Percentiles rank a stretch among this genome's conserved stretches.
These are phyloP conservation scores for Ophiodon elongatus DNA, from an alignment of 2,113 vertebrate genomes.

Conservation along the genomic window DNA sequence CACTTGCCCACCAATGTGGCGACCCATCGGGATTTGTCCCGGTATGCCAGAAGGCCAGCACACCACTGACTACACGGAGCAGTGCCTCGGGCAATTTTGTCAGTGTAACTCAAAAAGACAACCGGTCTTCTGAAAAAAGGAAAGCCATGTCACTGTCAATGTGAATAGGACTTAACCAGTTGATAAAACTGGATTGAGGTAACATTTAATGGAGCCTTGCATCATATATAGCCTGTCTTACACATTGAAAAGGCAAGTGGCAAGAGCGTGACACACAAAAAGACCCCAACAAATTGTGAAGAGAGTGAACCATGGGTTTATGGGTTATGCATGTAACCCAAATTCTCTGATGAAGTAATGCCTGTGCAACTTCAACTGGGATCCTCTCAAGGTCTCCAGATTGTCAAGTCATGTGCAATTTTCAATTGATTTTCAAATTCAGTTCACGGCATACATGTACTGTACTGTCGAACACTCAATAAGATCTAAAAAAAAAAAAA, in stretches of 20 bases:
- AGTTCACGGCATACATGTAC: background rate
- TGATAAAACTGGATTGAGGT: slow-evolving; percentile 32
- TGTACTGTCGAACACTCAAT: background rate
- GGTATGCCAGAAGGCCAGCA: background rate
- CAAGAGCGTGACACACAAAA: slow-evolving; percentile 13
- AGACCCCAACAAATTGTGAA: slow-evolving; percentile 26
- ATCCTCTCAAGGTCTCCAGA: background rate
- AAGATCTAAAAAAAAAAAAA: background rate
- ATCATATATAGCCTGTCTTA: slow-evolving; percentile 25
- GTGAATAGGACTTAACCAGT: slow-evolving; percentile 45
- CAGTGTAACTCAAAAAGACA: slow-evolving; percentile 65
- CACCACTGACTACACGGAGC: slow-evolving; percentile 20
- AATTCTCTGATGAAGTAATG: slow-evolving; percentile 26
- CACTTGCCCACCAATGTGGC: background rate
- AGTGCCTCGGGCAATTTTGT: slow-evolving; percentile 48
- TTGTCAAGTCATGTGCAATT: background rate
- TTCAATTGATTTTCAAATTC: background rate
- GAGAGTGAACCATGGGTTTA: slow-evolving; percentile 22
- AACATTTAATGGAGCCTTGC: slow-evolving; percentile 63
- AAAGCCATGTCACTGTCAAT: slow-evolving; percentile 74
- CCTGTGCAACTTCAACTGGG: background rate
- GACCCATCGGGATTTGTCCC: background rate
- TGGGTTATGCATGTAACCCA: slow-evolving; percentile 32
- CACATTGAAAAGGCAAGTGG: slow-evolving; percentile 39
- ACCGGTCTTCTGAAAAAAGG: slow-evolving; percentile 59